Base-by-base conservation (phyloP, 1,140 invertebrate species). In the Lordiphosa clarofinis region DNA sequence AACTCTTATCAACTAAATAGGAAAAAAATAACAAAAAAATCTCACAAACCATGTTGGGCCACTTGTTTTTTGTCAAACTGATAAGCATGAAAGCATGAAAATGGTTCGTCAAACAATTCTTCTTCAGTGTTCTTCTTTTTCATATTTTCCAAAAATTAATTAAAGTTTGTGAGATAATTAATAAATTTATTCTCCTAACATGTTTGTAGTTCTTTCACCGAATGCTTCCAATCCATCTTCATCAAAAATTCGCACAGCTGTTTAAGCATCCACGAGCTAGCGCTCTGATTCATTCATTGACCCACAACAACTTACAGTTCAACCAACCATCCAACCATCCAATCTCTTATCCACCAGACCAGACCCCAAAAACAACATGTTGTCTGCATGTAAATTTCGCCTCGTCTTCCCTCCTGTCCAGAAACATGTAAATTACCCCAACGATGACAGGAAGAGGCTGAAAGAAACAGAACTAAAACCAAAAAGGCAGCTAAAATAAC, bases 401-500 rank as follows among this genome's bases (percentile, higher is more conserved):
- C 49, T 13, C 43, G 11, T 4, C 28, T 7, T 8, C 1, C n/a
- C 56, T 37, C 36, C 43, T 10, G 50, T 54, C 52, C 56, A 72
- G 78, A 72, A 68, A 72, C 67, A 59, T 84, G 76, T 81, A 84
- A 81, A 84, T 84, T 76, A 65, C 61, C 72, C 55, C 43, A 71
- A 66, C 44, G 52, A 59, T 47, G 49, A 70, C 56, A 60, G 56
- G 64, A 49, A 63, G 53, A 58, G 63, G 42, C 54, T 44, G 50
- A 31, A 54, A 48, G 44, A 42, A 62, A 47, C 35, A 55, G 50
- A 61, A 46, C 44, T 42, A 53, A 44, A 56, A 64, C 49, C 60
- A 24, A 59, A 81, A 79, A 67, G 55, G 59, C 74, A 81, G 72
- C 76, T 76, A 82, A 69, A 67, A 82, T 52, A 81, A 79, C 58